Evolutionary conservation across 92 coral and sea anemone species (phyloP).

Genomic region (Parazoanthus darwini): DNA sequence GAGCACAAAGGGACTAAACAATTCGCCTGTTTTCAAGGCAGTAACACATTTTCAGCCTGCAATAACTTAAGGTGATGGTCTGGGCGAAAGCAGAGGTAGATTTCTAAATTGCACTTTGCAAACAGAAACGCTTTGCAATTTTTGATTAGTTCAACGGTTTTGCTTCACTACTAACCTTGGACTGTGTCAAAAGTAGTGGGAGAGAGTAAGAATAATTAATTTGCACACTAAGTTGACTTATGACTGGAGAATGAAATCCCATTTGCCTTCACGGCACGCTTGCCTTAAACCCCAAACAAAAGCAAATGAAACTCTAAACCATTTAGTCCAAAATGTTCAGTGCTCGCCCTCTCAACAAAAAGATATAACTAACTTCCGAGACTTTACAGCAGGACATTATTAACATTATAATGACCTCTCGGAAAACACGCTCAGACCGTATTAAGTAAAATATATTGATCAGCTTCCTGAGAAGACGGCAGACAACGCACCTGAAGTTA

Average conservation of each 20-base stretch:
- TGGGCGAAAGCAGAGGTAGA: neutral
- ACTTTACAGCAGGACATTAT: conserved; percentile 5
- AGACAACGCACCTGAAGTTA: conserved; percentile 10
- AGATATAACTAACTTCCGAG: neutral
- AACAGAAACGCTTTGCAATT: neutral
- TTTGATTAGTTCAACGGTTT: neutral
- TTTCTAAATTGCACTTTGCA: neutral
- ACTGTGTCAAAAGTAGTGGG: neutral
- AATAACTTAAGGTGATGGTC: neutral
- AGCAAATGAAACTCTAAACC: neutral
- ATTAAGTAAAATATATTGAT: conserved; percentile 3
- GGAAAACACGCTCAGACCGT: neutral
- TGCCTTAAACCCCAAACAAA: neutral
- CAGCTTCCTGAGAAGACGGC: neutral
- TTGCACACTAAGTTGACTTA: neutral
- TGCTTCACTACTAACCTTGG: neutral
- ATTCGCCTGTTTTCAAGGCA: neutral
- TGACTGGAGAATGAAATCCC: neutral
- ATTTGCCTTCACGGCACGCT: neutral
- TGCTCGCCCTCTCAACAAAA: neutral
- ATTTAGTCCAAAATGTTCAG: neutral
- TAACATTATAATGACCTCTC: conserved; percentile 2
- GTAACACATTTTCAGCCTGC: conserved; percentile 2
- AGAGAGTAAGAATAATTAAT: conserved; percentile 33
- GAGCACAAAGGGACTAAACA: neutral